phyloP scores from a whole-genome alignment of 2,888 invertebrate species.

The Patella ulyssiponensis region DNA sequence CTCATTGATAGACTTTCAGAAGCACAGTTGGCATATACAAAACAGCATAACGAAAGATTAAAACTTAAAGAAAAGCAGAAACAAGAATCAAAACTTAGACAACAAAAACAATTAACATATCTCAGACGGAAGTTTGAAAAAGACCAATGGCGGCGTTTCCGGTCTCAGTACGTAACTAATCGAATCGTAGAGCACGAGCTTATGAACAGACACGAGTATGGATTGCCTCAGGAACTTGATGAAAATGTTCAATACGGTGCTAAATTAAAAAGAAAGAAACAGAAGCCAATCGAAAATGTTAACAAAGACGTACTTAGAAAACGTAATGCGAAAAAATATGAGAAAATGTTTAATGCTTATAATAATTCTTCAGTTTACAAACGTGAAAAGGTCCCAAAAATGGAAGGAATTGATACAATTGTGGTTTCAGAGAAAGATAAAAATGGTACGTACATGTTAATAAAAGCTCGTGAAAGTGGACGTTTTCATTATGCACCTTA shows the following conservation, averaged over 20 bases:
- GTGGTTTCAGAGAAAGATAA: constrained; percentile 48
- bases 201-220: constrained; percentile 52
- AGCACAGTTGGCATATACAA: constrained; percentile 40
- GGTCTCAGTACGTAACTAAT: constrained; percentile 62
- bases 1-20: constrained; percentile 52
- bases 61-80: constrained; percentile 1
- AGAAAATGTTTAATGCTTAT: constrained; percentile 51
- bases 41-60: background rate
- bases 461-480: too few relatives aligned
- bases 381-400: constrained; percentile 49
- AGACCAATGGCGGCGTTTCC: constrained; percentile 55
- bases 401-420: constrained; percentile 62
- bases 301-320: constrained; percentile 23
- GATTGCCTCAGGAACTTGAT: constrained; percentile 52
- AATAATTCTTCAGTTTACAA: constrained; percentile 46
- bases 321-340: constrained; percentile 45
- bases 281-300: background rate
- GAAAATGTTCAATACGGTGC: constrained; percentile 6
- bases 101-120: constrained; percentile 43
- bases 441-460: constrained; percentile 40
- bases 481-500: too few relatives aligned
- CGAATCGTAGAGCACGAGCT: constrained; percentile 57
- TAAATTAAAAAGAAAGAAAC: background rate
- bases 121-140: constrained; percentile 53
- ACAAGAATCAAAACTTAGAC: constrained; percentile 26